Evolutionary conservation across 2,888 invertebrate species (phyloP).

Genomic region (Aporophyla lueneburgensis): DNA sequence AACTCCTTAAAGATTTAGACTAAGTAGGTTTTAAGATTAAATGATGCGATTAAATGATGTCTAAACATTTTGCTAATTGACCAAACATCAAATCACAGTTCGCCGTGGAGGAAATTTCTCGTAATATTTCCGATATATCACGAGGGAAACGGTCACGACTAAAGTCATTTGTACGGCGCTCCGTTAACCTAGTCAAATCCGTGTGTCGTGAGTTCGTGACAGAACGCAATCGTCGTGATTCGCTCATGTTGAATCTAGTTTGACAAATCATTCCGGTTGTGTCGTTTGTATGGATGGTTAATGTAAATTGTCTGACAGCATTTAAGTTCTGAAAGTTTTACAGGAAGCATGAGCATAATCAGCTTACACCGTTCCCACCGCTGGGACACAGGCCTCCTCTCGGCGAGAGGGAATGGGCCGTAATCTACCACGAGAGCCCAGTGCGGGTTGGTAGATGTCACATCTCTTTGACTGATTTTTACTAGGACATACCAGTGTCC

Average conservation of each 20-base stretch:
- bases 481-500: no score
- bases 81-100: neutral
- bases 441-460: no score
- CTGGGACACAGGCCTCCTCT: no score
- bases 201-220: conserved; percentile 31
- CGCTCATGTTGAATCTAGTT: conserved; percentile 37
- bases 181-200: conserved; percentile 40
- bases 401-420: no score
- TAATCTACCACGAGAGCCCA: no score
- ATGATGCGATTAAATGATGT: no score
- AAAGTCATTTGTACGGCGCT: conserved; percentile 43
- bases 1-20: no score
- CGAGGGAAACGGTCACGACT: conserved; percentile 28
- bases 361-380: no score
- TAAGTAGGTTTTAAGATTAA: neutral
- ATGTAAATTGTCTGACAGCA: conserved; percentile 3
- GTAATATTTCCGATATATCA: conserved; percentile 23
- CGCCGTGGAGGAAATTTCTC: neutral
- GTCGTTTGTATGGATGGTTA: neutral
- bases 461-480: no score
- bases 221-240: conserved; percentile 40
- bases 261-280: conserved; percentile 26
- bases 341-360: no score
- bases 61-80: neutral
- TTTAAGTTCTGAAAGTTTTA: neutral